phyloP scores from a whole-genome alignment of 2,888 invertebrate species.

The Callosobruchus maculatus region DNA sequence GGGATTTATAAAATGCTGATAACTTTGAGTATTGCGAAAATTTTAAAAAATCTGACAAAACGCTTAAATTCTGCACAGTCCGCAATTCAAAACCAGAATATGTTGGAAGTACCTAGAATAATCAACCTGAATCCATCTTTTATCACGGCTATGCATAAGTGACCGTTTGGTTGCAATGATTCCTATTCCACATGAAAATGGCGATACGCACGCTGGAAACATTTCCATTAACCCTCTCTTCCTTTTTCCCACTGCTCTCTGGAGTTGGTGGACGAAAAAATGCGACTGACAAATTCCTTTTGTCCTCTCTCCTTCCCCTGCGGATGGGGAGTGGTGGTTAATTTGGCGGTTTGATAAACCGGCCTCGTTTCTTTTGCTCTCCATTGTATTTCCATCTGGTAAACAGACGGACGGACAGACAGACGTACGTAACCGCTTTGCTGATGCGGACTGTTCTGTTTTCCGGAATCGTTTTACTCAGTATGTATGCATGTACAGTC shows the following conservation, averaged over 20 bases:
- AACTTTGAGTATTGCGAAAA: too few relatives aligned
- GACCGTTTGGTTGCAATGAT: too few relatives aligned
- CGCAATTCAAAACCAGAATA: too few relatives aligned
- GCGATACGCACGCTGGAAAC: neutral
- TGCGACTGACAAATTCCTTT: neutral
- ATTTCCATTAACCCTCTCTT: neutral
- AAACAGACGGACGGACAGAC: neutral
- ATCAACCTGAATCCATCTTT: too few relatives aligned
- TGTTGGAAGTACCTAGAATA: too few relatives aligned
- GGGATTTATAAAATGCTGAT: too few relatives aligned
- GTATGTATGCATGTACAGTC: neutral
- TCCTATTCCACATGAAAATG: neutral
- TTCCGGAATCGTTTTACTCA: neutral
- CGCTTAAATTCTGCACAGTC: too few relatives aligned
- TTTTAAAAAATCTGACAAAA: too few relatives aligned
- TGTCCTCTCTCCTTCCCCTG: neutral
- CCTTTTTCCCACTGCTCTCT: neutral
- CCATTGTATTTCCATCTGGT: neutral
- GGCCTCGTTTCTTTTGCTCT: neutral
- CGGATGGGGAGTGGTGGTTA: neutral
- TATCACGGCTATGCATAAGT: too few relatives aligned
- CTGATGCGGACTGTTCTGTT: neutral
- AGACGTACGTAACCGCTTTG: neutral
- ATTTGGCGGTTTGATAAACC: neutral
- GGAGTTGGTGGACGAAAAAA: neutral